A percentile compares a stretch with the other conserved stretches of the same genome.
phyloP scores from a whole-genome alignment of 2,888 invertebrate genomes.

The Alsophila aescularia region DNA sequence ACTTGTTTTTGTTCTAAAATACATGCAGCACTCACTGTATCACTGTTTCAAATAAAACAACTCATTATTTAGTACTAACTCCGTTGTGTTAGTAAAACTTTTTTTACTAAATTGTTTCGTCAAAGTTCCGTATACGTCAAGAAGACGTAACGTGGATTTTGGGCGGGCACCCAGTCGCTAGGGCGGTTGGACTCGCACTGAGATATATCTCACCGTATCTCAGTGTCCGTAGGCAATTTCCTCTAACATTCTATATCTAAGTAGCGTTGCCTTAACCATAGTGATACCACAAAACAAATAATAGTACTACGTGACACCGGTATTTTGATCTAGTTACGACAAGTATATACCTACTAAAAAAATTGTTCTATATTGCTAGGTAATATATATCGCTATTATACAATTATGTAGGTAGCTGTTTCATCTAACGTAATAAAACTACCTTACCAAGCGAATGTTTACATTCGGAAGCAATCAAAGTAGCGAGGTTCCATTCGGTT shows the following conservation, averaged over 20 bases:
- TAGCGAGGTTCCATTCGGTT: too few relatives aligned
- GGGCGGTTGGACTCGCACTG: slow-evolving; percentile 49
- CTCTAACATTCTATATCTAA: neutral
- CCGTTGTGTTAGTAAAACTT: neutral
- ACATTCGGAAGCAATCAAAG: too few relatives aligned
- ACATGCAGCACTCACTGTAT: slow-evolving; percentile 3
- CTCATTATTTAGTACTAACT: neutral
- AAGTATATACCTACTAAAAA: too few relatives aligned
- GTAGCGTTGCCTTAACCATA: neutral
- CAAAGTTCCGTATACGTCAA: neutral
- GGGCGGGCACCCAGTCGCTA: slow-evolving; percentile 43
- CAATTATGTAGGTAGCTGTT: too few relatives aligned
- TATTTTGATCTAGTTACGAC: too few relatives aligned
- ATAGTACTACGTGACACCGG: too few relatives aligned
- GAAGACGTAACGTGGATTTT: slow-evolving; percentile 17
- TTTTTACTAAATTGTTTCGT: neutral
- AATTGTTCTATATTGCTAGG: too few relatives aligned
- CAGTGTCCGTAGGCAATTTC: neutral
- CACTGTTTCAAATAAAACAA: slow-evolving; percentile 10
- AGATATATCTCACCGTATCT: neutral
- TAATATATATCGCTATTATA: too few relatives aligned
- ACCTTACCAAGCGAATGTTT: too few relatives aligned
- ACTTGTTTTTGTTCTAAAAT: slow-evolving; percentile 18
- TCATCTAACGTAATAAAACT: too few relatives aligned
- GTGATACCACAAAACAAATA: too few relatives aligned